A percentile compares a stretch with the other conserved stretches of the same genome.
Evolutionary conservation across 2,113 vertebrate species (phyloP).

Genomic region (Trogon melanurus): DNA sequence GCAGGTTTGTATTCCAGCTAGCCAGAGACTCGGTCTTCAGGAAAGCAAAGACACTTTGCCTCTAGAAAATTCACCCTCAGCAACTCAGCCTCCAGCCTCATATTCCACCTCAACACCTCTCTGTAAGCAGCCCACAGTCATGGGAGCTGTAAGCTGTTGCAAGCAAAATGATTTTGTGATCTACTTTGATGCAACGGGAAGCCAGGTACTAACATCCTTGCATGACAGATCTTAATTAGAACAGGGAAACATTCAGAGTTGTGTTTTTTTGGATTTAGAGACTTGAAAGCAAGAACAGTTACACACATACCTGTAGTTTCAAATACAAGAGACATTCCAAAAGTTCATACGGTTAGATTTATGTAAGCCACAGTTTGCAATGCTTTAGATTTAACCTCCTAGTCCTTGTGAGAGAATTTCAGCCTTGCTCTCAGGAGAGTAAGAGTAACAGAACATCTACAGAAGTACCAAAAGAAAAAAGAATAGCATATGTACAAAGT

Average conservation of each 20-base stretch:
- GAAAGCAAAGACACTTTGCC: background rate
- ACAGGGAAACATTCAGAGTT: background rate
- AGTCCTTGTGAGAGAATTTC: constrained; percentile 37
- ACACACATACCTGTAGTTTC: background rate
- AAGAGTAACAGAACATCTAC: background rate
- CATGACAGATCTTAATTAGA: background rate
- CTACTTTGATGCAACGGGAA: background rate
- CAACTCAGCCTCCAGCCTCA: background rate
- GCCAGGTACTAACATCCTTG: background rate
- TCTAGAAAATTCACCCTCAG: background rate
- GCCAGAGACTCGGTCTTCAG: background rate
- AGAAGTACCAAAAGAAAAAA: background rate
- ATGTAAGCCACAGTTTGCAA: constrained; percentile 21
- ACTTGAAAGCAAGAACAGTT: background rate
- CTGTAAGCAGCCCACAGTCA: background rate
- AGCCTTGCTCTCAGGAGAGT: constrained; percentile 19
- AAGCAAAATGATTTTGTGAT: background rate
- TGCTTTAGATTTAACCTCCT: constrained; percentile 51
- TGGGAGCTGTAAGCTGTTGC: fast-evolving
- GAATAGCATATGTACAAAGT: background rate
- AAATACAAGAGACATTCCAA: constrained; percentile 21
- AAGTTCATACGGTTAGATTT: constrained; percentile 43
- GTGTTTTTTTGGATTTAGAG: background rate
- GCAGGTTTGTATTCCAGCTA: background rate
- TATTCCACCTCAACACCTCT: background rate